These are phyloP conservation scores for Belonocnema kinseyi DNA, from an alignment of 1,140 invertebrate species.

Conservation along the genomic window DNA sequence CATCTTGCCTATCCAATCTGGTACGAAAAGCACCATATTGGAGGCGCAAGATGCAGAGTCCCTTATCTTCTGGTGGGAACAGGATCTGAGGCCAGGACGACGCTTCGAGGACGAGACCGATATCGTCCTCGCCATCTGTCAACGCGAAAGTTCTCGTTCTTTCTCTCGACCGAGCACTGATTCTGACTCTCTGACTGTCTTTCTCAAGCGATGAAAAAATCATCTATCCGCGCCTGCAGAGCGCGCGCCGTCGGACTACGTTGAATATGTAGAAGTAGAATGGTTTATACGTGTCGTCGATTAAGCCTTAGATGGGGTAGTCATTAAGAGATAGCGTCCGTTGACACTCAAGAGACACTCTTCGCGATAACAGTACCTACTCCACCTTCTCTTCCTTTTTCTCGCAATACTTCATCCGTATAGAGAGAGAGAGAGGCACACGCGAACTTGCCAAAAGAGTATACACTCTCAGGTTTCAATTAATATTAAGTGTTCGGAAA, in stretches of 20 bases:
- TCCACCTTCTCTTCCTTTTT: slow-evolving; percentile 33
- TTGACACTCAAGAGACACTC: slow-evolving; percentile 70
- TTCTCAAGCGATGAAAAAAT: slow-evolving; percentile 53
- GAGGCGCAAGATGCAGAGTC: neutral
- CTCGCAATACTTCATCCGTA: slow-evolving; percentile 38
- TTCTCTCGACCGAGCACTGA: slow-evolving; percentile 34
- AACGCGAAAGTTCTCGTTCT: slow-evolving; percentile 34
- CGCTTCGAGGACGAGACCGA: slow-evolving; percentile 55
- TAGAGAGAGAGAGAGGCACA: slow-evolving; percentile 51
- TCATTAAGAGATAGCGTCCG: slow-evolving; percentile 73
- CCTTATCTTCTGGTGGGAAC: slow-evolving; percentile 65
- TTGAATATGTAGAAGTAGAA: slow-evolving; percentile 73
- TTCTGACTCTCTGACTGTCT: slow-evolving; percentile 39
- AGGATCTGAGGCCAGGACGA: slow-evolving; percentile 60
- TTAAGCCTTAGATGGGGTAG: slow-evolving; percentile 73
- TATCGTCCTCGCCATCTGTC: slow-evolving; percentile 66
- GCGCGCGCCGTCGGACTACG: slow-evolving; percentile 48
- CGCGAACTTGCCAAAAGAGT: slow-evolving; percentile 44
- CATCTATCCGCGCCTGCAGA: slow-evolving; percentile 50
- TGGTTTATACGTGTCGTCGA: slow-evolving; percentile 75
- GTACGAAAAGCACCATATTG: slow-evolving; percentile 15
- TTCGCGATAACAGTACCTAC: slow-evolving; percentile 58
- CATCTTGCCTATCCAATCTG: slow-evolving; percentile 8
- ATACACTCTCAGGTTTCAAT: slow-evolving; percentile 41
- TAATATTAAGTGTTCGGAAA: neutral